Percentiles rank a stretch among this genome's conserved stretches.
Evolutionary conservation across 2,797 vertebrate species (phyloP).

Genomic region (Phrynocephalus forsythii): DNA sequence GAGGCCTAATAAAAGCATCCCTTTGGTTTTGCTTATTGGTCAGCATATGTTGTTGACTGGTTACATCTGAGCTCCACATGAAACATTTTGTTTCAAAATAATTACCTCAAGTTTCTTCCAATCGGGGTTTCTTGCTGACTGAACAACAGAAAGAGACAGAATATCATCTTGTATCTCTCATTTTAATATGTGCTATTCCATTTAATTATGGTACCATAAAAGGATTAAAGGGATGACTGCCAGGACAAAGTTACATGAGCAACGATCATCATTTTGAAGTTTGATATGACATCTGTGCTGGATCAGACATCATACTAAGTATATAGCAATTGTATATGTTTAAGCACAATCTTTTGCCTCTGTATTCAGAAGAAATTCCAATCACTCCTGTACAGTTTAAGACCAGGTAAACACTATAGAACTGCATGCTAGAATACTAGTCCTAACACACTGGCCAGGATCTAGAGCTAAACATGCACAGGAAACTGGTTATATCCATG

Average conservation of each 20-base stretch:
- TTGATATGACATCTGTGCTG: slow-evolving; percentile 8
- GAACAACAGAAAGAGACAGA: slow-evolving; percentile 25
- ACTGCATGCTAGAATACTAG: neutral
- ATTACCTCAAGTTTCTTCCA: slow-evolving; percentile 54
- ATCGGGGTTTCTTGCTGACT: slow-evolving; percentile 34
- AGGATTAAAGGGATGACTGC: neutral
- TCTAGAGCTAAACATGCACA: neutral
- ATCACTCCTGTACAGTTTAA: neutral
- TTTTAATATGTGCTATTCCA: neutral
- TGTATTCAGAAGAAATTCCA: neutral
- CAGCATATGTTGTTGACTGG: no score
- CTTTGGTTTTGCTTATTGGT: neutral
- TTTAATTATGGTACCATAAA: no score
- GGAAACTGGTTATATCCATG: neutral
- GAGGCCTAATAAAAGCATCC: no score
- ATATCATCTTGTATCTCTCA: slow-evolving; percentile 25
- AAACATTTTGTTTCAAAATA: neutral
- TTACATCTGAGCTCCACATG: no score
- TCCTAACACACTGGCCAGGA: neutral
- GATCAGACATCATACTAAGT: neutral
- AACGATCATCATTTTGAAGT: slow-evolving; percentile 13
- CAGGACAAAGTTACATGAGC: neutral
- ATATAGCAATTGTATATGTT: neutral
- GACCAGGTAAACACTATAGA: neutral
- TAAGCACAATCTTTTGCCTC: neutral